Percentiles rank a stretch among this genome's conserved stretches.
phyloP scores from a whole-genome alignment of 2,888 invertebrate genomes.

The Drosophila kambysellisi region DNA sequence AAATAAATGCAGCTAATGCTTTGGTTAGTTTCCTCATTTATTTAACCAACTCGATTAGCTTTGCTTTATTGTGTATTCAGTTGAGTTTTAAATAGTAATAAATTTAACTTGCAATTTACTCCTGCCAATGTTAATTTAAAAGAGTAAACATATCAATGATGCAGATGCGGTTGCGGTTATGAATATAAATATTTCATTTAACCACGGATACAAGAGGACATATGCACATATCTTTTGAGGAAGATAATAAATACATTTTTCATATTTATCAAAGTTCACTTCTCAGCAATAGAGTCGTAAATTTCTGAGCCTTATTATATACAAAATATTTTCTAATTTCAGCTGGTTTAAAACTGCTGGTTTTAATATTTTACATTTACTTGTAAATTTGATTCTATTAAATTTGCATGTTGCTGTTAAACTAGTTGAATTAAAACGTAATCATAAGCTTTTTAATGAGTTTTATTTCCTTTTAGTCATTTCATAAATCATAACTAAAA shows the following conservation, averaged over 20 bases:
- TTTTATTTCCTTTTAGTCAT: not conserved
- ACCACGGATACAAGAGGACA: conserved; percentile 4
- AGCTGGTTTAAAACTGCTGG: not conserved
- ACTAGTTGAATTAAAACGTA: not conserved
- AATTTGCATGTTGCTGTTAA: not conserved
- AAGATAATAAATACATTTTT: conserved; percentile 8
- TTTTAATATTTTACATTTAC: not conserved
- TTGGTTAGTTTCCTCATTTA: conserved; percentile 8
- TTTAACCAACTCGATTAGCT: conserved; percentile 3
- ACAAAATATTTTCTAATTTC: not conserved
- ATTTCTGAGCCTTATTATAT: not conserved
- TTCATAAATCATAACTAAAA: not conserved
- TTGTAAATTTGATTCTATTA: not conserved
- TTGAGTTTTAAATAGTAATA: conserved; percentile 2
- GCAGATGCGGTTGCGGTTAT: conserved; percentile 20
- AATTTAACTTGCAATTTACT: conserved; percentile 15
- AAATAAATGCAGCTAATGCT: conserved; percentile 31
- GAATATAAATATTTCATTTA: conserved; percentile 24
- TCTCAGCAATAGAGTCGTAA: not conserved
- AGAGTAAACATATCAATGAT: not conserved
- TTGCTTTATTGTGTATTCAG: not conserved
- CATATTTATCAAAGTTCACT: not conserved
- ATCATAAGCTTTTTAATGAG: not conserved
- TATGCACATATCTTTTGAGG: not conserved
- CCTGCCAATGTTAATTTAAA: not conserved